Evolutionary conservation across 2,113 vertebrate genomes (phyloP).

Genomic region (Camelus bactrianus): DNA sequence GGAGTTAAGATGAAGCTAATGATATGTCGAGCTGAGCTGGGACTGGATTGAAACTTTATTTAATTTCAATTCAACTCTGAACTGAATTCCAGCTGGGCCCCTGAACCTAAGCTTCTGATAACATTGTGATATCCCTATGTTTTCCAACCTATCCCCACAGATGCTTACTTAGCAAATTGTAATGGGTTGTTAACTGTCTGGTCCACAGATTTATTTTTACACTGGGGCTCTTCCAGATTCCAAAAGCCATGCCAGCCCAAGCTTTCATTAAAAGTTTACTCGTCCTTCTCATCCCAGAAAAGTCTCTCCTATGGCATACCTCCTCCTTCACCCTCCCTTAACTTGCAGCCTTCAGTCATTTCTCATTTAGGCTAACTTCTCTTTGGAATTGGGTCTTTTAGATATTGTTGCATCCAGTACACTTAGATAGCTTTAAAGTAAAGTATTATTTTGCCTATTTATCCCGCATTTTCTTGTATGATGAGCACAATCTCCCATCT

Average conservation of each 20-base stretch:
- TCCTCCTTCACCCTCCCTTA: background rate
- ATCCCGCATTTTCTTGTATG: background rate
- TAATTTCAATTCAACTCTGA: background rate
- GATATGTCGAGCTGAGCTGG: background rate
- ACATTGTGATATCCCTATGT: background rate
- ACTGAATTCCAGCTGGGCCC: background rate
- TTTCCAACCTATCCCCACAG: background rate
- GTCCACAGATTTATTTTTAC: background rate
- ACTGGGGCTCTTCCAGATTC: background rate
- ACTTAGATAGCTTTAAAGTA: background rate
- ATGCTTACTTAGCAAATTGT: constrained; percentile 37
- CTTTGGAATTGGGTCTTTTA: background rate
- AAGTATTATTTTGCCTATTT: background rate
- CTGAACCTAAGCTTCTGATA: background rate
- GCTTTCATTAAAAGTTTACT: background rate
- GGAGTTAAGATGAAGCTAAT: background rate
- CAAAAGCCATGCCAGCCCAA: background rate
- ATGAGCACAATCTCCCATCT: background rate
- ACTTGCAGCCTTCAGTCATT: background rate
- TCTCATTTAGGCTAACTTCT: background rate
- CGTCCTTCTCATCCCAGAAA: background rate
- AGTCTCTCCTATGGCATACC: background rate
- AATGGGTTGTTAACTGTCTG: background rate
- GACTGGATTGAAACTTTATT: background rate
- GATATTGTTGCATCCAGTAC: background rate